These are phyloP conservation scores for Myotis findleyi DNA, from an alignment of 2,797 vertebrate species.

Conservation along the genomic window DNA sequence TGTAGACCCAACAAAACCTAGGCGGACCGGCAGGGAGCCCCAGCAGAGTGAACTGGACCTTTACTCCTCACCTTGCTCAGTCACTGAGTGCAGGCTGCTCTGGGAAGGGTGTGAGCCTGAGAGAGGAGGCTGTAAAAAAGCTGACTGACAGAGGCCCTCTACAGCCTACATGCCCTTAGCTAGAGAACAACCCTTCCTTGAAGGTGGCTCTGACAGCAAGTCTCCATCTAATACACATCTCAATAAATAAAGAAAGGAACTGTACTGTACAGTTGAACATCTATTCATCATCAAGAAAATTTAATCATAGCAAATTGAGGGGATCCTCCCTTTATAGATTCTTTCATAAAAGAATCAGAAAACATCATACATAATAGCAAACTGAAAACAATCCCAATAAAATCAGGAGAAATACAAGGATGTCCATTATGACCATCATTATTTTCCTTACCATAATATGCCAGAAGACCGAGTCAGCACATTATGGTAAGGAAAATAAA, in stretches of 20 bases:
- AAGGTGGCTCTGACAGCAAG: neutral
- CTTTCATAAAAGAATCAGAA: neutral
- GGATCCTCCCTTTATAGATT: neutral
- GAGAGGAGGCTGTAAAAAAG: neutral
- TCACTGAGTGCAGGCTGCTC: neutral
- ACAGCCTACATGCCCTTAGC: neutral
- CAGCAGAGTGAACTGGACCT: neutral
- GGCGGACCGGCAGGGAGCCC: neutral
- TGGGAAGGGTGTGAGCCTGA: neutral
- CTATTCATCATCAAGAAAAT: neutral
- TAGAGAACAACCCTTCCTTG: neutral
- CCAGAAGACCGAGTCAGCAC: neutral
- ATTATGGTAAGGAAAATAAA: slow-evolving; percentile 2
- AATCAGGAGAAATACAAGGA: neutral
- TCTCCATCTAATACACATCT: neutral
- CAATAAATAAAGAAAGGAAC: neutral
- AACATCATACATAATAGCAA: neutral
- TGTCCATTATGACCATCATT: neutral
- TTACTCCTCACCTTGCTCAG: neutral
- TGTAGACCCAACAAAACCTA: neutral
- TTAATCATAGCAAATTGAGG: neutral
- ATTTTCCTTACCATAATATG: neutral
- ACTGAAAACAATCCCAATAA: slow-evolving; percentile 29
- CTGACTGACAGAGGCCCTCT: neutral
- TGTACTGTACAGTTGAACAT: neutral